Conservation (phyloP, 2,113 vertebrate genomes). For the Chloroceryle aenea region DNA sequence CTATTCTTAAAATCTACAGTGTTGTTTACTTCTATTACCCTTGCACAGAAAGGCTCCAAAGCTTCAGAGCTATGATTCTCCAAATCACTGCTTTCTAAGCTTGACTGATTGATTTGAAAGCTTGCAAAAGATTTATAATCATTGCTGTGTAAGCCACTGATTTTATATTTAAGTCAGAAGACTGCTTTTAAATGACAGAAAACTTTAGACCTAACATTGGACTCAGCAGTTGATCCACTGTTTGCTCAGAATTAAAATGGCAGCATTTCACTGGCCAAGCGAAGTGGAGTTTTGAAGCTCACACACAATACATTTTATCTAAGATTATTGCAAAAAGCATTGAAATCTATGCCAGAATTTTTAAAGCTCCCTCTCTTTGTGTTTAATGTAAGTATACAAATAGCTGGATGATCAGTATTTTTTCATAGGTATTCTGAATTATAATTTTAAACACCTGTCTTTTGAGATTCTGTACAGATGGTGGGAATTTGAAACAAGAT, state of each 20-base stretch:
- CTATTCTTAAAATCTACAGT: constrained; percentile 71
- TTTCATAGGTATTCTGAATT: constrained; percentile 58
- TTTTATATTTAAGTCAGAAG: constrained; percentile 80
- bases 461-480: constrained; percentile 50
- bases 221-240: constrained; percentile 73
- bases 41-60: constrained; percentile 70
- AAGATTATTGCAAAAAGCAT: constrained; percentile 36
- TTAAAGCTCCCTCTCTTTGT: constrained; percentile 17
- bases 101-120: constrained; percentile 83
- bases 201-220: constrained; percentile 71
- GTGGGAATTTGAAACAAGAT: constrained; percentile 51
- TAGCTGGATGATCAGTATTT: constrained; percentile 37
- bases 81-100: constrained; percentile 77
- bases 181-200: constrained; percentile 77
- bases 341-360: constrained; percentile 45
- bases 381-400: constrained; percentile 39
- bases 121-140: constrained; percentile 81
- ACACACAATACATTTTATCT: constrained; percentile 48
- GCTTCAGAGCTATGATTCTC: constrained; percentile 76
- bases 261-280: constrained; percentile 46
- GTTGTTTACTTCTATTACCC: constrained; percentile 75
- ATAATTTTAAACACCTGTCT: constrained; percentile 54
- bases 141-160: constrained; percentile 78
- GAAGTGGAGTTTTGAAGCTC: constrained; percentile 59
- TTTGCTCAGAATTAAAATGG: constrained; percentile 72